These are phyloP conservation scores for Asobara japonica DNA, from an alignment of 1,140 invertebrate species.

Conservation along the genomic window DNA sequence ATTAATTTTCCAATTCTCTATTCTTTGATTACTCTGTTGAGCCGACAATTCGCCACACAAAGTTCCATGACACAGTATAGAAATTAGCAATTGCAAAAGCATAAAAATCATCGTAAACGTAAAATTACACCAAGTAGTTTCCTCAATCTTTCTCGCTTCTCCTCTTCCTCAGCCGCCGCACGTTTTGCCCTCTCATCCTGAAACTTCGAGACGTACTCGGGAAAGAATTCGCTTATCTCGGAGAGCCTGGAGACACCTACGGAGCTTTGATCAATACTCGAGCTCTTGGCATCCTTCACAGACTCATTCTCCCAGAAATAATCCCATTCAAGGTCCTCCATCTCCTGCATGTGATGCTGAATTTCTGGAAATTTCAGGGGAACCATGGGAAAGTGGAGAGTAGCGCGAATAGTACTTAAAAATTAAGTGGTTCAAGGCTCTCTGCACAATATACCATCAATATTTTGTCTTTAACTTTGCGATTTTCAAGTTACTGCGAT, in stretches of 20 bases:
- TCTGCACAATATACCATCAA: too few relatives aligned
- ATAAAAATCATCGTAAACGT: not conserved
- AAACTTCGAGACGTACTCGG: not conserved
- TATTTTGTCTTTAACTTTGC: too few relatives aligned
- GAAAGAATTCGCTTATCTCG: not conserved
- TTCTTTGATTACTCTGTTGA: too few relatives aligned
- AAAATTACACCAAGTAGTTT: conserved; percentile 42
- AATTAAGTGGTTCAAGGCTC: too few relatives aligned
- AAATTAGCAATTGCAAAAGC: not conserved
- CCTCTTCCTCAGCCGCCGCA: not conserved
- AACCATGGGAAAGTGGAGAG: too few relatives aligned
- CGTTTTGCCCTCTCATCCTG: not conserved
- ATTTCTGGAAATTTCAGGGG: not conserved
- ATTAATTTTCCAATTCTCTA: too few relatives aligned
- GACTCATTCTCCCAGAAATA: not conserved
- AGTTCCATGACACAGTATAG: too few relatives aligned
- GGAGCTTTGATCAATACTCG: not conserved
- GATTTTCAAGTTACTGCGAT: too few relatives aligned
- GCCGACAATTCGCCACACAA: too few relatives aligned
- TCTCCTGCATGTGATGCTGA: too few relatives aligned
- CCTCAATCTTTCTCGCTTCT: conserved; percentile 21
- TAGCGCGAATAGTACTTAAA: too few relatives aligned
- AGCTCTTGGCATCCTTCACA: not conserved
- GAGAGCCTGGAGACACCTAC: not conserved
- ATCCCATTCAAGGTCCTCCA: not conserved